A percentile compares a stretch with the other conserved stretches of the same genome.
Evolutionary conservation across 2,797 vertebrate genomes (phyloP).

Genomic region (Pangasius djambal): DNA sequence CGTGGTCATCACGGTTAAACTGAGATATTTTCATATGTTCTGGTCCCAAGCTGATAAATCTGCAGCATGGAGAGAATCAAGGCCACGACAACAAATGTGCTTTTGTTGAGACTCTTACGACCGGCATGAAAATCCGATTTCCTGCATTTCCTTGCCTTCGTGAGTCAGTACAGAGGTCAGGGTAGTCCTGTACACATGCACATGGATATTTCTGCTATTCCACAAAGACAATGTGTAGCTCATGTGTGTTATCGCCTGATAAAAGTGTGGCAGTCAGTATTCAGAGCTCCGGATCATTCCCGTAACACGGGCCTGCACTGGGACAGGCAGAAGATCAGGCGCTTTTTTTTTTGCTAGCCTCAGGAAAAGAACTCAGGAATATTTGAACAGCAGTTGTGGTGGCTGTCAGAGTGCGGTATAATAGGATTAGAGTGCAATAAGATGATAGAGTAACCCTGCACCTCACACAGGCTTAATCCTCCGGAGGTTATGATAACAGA

Average conservation of each 20-base stretch:
- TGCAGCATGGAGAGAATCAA: conserved; percentile 41
- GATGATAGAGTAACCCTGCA: conserved; percentile 39
- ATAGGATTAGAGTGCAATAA: conserved; percentile 55
- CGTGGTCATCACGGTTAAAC: background rate
- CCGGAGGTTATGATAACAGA: conserved; percentile 27
- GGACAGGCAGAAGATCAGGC: background rate
- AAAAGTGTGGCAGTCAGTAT: conserved; percentile 14
- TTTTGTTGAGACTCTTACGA: conserved; percentile 55
- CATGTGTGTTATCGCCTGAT: conserved; percentile 19
- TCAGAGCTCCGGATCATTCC: background rate
- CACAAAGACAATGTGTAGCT: conserved; percentile 35
- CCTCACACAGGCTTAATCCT: conserved; percentile 42
- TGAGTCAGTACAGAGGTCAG: conserved; percentile 51
- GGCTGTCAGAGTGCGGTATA: conserved; percentile 22
- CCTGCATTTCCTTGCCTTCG: conserved; percentile 42
- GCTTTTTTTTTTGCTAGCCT: conserved; percentile 27
- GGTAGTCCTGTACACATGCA: conserved; percentile 24
- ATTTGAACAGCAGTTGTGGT: conserved; percentile 30
- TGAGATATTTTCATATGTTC: background rate
- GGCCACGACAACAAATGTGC: conserved; percentile 55
- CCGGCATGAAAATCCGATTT: conserved; percentile 51
- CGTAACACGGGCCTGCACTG: background rate
- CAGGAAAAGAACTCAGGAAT: conserved; percentile 25
- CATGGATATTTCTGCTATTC: conserved; percentile 45
- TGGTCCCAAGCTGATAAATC: background rate